Conservation (phyloP, 1,140 invertebrate species). For the Cyphomyrmex costatus region DNA sequence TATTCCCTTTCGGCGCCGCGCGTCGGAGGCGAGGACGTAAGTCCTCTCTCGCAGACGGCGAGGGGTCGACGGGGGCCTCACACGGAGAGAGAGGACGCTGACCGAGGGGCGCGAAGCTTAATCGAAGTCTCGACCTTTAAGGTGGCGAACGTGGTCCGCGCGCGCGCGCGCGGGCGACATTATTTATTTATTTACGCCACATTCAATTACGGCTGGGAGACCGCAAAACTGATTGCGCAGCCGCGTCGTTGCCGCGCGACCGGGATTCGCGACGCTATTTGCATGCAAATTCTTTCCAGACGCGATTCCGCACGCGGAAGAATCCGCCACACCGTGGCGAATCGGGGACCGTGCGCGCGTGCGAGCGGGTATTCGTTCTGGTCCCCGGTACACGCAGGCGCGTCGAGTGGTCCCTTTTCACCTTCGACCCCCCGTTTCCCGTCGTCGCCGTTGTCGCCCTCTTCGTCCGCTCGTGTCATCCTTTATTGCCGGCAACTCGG, state of each 20-base stretch:
- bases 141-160: constrained; percentile 71
- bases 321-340: constrained; percentile 70
- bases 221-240: constrained; percentile 84
- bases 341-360: constrained; percentile 66
- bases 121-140: constrained; percentile 83
- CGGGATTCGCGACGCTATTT: constrained; percentile 83
- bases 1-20: constrained; percentile 73
- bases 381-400: constrained; percentile 15
- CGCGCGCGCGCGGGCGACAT: constrained; percentile 77
- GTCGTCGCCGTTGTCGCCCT: constrained; percentile 54
- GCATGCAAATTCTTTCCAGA: constrained; percentile 81
- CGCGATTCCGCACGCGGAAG: constrained; percentile 71
- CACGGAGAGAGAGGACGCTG: constrained; percentile 70
- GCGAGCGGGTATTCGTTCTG: constrained; percentile 22
- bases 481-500: constrained; percentile 70
- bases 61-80: constrained; percentile 15
- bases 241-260: constrained; percentile 40
- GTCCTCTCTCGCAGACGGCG: not conserved
- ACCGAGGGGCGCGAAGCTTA: constrained; percentile 76
- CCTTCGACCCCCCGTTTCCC: constrained; percentile 71
- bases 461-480: not conserved
- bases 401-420: constrained; percentile 50
- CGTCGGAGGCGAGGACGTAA: constrained; percentile 34
- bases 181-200: constrained; percentile 86
- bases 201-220: constrained; percentile 83